Evolutionary conservation across 2,113 vertebrate genomes (phyloP).

Genomic region (Pygoscelis antarcticus): DNA sequence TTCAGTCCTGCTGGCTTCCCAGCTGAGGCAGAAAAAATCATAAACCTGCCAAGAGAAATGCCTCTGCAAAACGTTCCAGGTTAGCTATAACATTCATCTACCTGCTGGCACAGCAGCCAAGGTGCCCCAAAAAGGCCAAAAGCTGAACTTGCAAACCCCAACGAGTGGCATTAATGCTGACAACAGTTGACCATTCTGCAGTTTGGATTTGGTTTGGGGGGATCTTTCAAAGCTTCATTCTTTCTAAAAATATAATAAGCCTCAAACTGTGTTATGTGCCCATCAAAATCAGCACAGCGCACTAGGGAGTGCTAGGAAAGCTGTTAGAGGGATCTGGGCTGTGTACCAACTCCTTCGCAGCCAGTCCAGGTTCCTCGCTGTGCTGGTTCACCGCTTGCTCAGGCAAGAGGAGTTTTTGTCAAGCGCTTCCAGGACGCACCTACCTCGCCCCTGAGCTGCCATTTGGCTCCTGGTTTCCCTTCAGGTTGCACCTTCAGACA

Average conservation of each 20-base stretch:
- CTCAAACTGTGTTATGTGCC: background rate
- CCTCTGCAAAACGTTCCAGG: background rate
- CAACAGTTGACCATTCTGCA: background rate
- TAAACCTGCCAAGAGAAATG: constrained; percentile 39
- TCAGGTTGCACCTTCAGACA: background rate
- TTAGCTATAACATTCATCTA: background rate
- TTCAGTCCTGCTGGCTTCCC: constrained; percentile 30
- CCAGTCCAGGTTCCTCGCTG: background rate
- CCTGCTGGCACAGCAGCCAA: background rate
- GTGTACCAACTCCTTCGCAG: background rate
- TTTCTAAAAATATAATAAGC: background rate
- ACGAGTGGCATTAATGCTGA: background rate
- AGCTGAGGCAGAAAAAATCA: constrained; percentile 39
- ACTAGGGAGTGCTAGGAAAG: background rate
- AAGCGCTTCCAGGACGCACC: background rate
- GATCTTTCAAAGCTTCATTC: background rate
- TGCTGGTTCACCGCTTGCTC: accelerated
- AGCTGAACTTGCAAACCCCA: background rate
- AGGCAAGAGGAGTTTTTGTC: background rate
- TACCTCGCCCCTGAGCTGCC: accelerated
- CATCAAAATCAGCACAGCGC: background rate
- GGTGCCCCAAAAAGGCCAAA: background rate
- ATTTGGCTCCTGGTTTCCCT: background rate
- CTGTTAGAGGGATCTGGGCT: background rate
- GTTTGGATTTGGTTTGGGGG: background rate